Percentiles rank a stretch among this genome's conserved stretches.
These are phyloP conservation scores for Cancer borealis DNA, from an alignment of 2,888 invertebrate species.

Conservation along the genomic window DNA sequence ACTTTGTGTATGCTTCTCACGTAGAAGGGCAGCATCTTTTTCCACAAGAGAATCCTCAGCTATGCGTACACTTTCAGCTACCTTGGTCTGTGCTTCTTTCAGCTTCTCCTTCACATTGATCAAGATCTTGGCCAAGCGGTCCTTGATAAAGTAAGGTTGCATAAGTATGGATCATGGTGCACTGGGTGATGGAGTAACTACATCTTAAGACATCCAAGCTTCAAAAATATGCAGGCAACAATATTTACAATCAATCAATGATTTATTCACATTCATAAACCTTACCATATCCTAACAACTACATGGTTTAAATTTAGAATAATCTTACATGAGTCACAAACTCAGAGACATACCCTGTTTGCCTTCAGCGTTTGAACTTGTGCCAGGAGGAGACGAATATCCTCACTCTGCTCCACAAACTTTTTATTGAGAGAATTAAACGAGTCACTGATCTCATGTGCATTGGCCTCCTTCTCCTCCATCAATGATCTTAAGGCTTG, in stretches of 20 bases:
- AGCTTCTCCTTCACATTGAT: slow-evolving; percentile 59
- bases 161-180: not conserved
- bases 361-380: slow-evolving; percentile 50
- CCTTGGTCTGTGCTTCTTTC: slow-evolving; percentile 64
- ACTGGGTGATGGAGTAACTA: not conserved
- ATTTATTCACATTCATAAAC: not conserved
- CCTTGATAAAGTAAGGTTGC: slow-evolving; percentile 52
- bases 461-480: slow-evolving; percentile 27
- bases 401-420: slow-evolving; percentile 59
- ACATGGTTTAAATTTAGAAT: not conserved
- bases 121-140: slow-evolving; percentile 59
- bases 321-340: not conserved
- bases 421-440: slow-evolving; percentile 38
- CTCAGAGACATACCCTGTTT: slow-evolving; percentile 46
- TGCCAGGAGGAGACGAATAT: slow-evolving; percentile 46
- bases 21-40: slow-evolving; percentile 75
- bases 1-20: slow-evolving; percentile 67
- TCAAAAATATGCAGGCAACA: not conserved
- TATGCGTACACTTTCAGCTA: slow-evolving; percentile 67
- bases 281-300: not conserved
- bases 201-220: not conserved
- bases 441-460: slow-evolving; percentile 6
- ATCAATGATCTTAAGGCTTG: not conserved
- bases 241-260: not conserved
- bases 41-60: slow-evolving; percentile 73